Conservation (phyloP, 2,888 invertebrate species). For the Lochmaea crataegi region DNA sequence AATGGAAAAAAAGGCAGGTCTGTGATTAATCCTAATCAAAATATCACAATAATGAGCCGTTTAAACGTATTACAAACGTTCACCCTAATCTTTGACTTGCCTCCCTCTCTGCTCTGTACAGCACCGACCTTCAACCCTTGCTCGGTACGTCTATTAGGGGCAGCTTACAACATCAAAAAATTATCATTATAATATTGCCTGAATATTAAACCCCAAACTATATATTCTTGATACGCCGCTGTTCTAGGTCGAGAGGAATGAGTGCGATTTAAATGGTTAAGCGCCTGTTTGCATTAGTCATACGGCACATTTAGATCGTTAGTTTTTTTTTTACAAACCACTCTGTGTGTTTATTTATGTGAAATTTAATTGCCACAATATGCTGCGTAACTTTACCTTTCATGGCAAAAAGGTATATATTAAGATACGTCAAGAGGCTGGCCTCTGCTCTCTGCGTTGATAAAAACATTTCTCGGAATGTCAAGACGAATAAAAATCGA, state of each 20-base stretch:
- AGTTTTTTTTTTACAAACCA: constrained; percentile 42
- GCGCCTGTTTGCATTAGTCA: constrained; percentile 43
- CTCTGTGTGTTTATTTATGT: constrained; percentile 48
- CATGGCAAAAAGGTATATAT: constrained; percentile 34
- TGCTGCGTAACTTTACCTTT: constrained; percentile 38
- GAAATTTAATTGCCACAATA: constrained; percentile 47
- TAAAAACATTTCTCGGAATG: constrained; percentile 30
- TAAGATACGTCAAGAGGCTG: constrained; percentile 26
- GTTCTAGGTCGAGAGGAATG: constrained; percentile 19
- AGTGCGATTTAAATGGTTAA: constrained; percentile 44
- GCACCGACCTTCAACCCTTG: no score
- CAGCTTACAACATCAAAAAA: no score
- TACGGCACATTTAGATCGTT: constrained; percentile 34
- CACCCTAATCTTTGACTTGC: no score
- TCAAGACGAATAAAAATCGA: constrained; percentile 19
- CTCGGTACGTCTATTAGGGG: no score
- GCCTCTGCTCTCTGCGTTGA: constrained; percentile 7
- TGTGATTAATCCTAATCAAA: no score
- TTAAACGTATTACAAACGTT: no score
- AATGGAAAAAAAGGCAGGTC: no score
- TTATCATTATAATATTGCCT: background rate
- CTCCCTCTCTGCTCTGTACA: no score
- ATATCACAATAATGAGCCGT: no score
- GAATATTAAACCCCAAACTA: background rate
- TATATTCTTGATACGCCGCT: constrained; percentile 24